Evolutionary conservation across 2,888 invertebrate genomes (phyloP), one percentile per base, ranked within the genome.

Genomic region (Merodon equestris): DNA sequence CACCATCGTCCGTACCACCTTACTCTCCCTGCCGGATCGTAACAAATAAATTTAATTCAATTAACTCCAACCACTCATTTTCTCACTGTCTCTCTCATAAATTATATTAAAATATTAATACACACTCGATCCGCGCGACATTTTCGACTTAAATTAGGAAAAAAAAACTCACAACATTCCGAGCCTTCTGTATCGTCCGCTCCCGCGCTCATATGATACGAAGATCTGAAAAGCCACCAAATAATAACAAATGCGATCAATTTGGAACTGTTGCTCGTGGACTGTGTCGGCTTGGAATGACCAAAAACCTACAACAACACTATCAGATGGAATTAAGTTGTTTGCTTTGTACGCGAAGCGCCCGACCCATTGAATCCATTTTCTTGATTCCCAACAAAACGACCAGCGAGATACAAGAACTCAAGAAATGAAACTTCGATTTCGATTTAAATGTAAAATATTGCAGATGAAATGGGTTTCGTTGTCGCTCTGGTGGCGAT

Each of bases 251-350:
- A 79, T 74, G 68, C 44, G 73, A 68, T 74, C 79, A 68, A 79
- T 73, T 79, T 79, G n/a, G 79, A 74, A 63, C 68, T 73, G 66
- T 72, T 77, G 60, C 67, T 38, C 15, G 27, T 7, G 27, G 7
- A 7, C 27, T 27, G 27, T 27, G 27, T 27, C 27, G 53, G 38
- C 9, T 45, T 36, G 40, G 13, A 18, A 38, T 40, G 15, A 44
- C 64, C 53, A 57, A 54, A 54, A 63, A 27, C 51, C 18, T 63
- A 45, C 61, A 72, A 64, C 58, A 58, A 45, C 71, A 68, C 74
- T 79, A 74, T 79, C 79, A 45, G 74, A 74, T 79, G 79, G 68
- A 79, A 79, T 79, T 79, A 79, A 79, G 77, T 79, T 79, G 77
- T 79, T 79, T 79, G 77, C 77, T 79, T 79, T 79, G 77, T 79